A percentile compares a stretch with the other conserved stretches of the same genome.
phyloP scores from a whole-genome alignment of 64 coral and sea anemone genomes.

The Actinia tenebrosa region DNA sequence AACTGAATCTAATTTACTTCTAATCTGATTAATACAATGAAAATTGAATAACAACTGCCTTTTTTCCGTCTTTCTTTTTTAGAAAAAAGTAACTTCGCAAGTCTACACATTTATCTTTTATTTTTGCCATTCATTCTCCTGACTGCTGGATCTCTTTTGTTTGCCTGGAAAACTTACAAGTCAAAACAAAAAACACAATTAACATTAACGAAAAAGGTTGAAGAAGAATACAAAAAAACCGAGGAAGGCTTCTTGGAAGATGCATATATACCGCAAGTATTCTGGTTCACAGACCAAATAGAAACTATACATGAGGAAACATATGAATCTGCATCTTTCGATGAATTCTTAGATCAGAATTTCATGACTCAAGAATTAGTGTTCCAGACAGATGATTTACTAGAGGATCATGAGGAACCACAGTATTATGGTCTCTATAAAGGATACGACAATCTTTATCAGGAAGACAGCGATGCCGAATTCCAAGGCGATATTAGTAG shows the following conservation, averaged over 20 bases:
- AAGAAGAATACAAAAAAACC: background rate
- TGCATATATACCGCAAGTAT: background rate
- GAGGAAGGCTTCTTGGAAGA: background rate
- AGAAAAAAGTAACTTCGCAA: background rate
- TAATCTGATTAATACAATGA: no score
- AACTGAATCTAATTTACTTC: no score
- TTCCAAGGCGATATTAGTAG: background rate
- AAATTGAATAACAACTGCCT: no score
- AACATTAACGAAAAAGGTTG: background rate
- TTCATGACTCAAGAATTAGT: background rate
- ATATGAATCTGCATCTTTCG: background rate
- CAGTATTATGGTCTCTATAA: background rate
- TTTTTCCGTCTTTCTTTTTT: background rate
- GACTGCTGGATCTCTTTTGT: background rate
- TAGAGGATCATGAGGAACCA: background rate
- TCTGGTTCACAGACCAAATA: background rate
- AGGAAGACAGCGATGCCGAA: background rate
- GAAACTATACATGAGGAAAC: background rate
- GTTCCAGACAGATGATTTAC: background rate
- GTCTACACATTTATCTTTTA: background rate
- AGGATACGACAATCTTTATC: background rate
- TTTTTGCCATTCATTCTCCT: background rate
- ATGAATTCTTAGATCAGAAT: background rate
- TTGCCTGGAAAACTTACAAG: background rate
- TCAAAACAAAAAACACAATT: background rate